phyloP scores from a whole-genome alignment of 1,140 invertebrate genomes.

The Drosophila orena region DNA sequence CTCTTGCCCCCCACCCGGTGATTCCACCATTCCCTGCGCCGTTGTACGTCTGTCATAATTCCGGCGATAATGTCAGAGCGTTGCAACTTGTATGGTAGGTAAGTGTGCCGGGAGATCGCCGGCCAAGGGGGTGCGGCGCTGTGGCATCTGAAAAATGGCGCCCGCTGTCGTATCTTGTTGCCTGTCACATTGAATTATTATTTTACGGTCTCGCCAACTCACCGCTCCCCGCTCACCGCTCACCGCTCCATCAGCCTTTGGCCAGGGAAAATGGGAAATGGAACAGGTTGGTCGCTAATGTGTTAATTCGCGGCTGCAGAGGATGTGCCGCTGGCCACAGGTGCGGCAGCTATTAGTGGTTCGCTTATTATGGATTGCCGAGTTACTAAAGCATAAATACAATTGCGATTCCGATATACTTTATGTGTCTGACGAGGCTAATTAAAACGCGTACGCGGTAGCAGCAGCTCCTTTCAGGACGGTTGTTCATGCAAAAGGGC shows the following conservation, averaged over 20 bases:
- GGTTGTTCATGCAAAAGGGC: not conserved
- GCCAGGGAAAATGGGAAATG: slow-evolving; percentile 30
- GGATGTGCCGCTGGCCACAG: slow-evolving; percentile 36
- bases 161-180: slow-evolving; percentile 72
- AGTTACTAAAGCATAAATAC: slow-evolving; percentile 44
- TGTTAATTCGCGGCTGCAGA: slow-evolving; percentile 62
- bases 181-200: slow-evolving; percentile 81
- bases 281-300: slow-evolving; percentile 71
- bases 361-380: slow-evolving; percentile 37
- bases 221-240: not conserved
- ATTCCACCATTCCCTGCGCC: slow-evolving; percentile 6
- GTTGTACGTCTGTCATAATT: slow-evolving; percentile 76
- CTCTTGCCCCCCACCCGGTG: not conserved
- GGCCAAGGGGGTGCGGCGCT: slow-evolving; percentile 9
- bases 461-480: not conserved
- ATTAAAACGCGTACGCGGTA: slow-evolving; percentile 26
- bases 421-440: slow-evolving; percentile 26
- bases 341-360: slow-evolving; percentile 48
- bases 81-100: slow-evolving; percentile 27
- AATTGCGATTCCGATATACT: slow-evolving; percentile 45
- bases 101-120: slow-evolving; percentile 58
- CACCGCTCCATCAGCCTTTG: no score
- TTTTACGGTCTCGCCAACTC: slow-evolving; percentile 61
- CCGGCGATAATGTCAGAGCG: slow-evolving; percentile 62
- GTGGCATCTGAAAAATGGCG: slow-evolving; percentile 75